Conservation (phyloP, 2,113 vertebrate genomes). For the Zosterops borbonicus region DNA sequence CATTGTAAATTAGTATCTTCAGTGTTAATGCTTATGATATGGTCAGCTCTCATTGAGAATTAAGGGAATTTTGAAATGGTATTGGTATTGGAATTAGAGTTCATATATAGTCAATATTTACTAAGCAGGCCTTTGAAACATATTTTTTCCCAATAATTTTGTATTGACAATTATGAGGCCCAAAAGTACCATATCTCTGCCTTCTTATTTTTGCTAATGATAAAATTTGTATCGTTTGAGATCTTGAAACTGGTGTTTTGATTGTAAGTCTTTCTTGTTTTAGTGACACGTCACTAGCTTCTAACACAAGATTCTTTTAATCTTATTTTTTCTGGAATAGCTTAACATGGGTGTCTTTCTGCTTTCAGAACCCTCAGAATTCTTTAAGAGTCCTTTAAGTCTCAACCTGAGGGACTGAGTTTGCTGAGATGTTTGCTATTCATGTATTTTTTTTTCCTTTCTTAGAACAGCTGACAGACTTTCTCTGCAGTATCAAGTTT, state of each 20-base stretch:
- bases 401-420: neutral
- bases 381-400: neutral
- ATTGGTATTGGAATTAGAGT: neutral
- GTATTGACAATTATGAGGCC: neutral
- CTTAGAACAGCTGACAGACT: neutral
- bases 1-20: neutral
- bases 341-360: neutral
- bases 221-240: neutral
- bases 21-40: neutral
- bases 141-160: neutral
- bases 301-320: neutral
- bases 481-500: neutral
- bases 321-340: neutral
- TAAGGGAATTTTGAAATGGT: neutral
- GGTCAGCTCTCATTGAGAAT: neutral
- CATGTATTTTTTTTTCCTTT: rapidly evolving
- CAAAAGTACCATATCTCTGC: neutral
- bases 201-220: neutral
- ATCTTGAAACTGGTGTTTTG: neutral
- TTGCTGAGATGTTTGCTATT: neutral
- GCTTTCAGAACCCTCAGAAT: neutral
- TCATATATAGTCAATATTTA: neutral
- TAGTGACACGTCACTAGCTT: neutral
- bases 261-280: neutral
- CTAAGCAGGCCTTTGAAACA: neutral